phyloP scores from a whole-genome alignment of 2,797 vertebrate species.

The Lagorchestes hirsutus region DNA sequence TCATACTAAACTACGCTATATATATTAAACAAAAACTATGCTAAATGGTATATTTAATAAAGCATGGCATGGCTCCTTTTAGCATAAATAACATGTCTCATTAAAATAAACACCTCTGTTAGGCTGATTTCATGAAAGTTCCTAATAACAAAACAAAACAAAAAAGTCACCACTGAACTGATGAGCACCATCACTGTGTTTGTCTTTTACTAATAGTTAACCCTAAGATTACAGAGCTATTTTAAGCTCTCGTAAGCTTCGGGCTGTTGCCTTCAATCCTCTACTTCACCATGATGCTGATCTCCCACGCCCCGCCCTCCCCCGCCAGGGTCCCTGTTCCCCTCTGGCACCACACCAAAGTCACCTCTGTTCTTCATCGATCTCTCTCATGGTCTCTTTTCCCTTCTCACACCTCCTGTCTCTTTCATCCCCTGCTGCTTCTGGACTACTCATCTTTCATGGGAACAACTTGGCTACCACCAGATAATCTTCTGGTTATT shows the following conservation, averaged over 20 bases:
- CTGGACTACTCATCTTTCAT: neutral
- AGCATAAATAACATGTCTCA: neutral
- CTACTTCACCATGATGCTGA: too few relatives aligned
- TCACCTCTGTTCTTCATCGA: neutral
- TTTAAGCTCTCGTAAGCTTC: neutral
- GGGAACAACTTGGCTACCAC: neutral
- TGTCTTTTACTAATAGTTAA: neutral
- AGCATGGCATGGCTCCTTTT: neutral
- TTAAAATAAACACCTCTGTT: neutral
- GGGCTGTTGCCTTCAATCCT: neutral
- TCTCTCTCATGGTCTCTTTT: neutral
- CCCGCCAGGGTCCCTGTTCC: too few relatives aligned
- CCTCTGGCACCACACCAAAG: neutral
- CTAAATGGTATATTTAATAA: neutral
- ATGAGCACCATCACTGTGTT: neutral
- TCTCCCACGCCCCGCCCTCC: too few relatives aligned
- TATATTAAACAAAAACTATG: neutral
- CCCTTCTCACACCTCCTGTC: neutral
- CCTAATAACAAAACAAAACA: neutral
- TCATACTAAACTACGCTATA: neutral
- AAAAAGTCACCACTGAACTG: neutral
- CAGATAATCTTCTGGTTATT: neutral
- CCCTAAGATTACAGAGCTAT: neutral
- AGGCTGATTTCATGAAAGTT: neutral
- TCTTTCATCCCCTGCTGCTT: neutral